Conservation (phyloP, 2,888 invertebrate species). For the Pocota personata region DNA sequence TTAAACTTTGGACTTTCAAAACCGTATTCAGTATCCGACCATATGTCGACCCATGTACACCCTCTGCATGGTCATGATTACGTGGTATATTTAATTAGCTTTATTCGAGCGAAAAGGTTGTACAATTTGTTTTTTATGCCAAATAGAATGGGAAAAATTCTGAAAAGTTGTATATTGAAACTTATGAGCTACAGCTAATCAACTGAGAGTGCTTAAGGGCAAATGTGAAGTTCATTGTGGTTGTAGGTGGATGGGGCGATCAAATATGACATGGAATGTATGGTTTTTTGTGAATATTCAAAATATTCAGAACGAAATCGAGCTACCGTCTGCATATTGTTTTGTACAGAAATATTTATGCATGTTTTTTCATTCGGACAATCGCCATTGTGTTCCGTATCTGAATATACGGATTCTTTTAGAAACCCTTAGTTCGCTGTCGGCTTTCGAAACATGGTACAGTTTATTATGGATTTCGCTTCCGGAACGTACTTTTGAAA, state of each 20-base stretch:
- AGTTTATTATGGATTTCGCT: too few species aligned
- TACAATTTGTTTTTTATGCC: background rate
- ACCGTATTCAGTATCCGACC: background rate
- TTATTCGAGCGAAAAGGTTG: constrained; percentile 3
- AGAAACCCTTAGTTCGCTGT: too few species aligned
- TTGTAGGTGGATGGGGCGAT: background rate
- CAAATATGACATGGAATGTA: background rate
- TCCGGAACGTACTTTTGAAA: too few species aligned
- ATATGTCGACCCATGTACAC: background rate
- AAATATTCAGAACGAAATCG: too few species aligned
- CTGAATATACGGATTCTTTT: too few species aligned
- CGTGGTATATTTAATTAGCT: constrained; percentile 13
- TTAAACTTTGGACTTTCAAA: background rate
- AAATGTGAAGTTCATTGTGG: background rate
- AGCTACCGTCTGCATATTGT: too few species aligned
- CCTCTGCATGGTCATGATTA: background rate
- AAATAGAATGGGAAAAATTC: background rate
- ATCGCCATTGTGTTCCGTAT: too few species aligned
- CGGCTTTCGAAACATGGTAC: too few species aligned
- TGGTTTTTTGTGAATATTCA: background rate
- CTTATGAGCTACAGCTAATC: constrained; percentile 8
- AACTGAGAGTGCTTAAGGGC: constrained; percentile 1
- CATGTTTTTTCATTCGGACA: too few species aligned
- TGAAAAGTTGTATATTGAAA: constrained; percentile 11
- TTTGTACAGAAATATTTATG: too few species aligned